Percentiles rank a stretch among this genome's conserved stretches.
These are phyloP conservation scores for Arctopsyche grandis DNA, from an alignment of 1,140 invertebrate species.

Conservation along the genomic window DNA sequence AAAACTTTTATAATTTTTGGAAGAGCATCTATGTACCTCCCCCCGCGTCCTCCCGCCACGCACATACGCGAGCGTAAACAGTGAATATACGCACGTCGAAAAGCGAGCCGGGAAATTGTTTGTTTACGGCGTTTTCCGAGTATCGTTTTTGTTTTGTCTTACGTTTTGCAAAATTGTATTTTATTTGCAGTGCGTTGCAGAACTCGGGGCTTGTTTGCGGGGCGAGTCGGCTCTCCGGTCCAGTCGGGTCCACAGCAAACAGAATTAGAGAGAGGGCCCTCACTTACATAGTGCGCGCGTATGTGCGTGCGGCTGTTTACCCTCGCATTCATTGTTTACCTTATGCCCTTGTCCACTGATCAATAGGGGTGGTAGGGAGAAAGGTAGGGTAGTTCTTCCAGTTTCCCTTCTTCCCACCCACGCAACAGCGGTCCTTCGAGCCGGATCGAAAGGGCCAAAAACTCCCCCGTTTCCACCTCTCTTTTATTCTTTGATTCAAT, in stretches of 20 bases:
- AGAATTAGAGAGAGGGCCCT: slow-evolving; percentile 53
- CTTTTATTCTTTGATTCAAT: slow-evolving; percentile 54
- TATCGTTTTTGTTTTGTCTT: slow-evolving; percentile 37
- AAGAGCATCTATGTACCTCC: too few species aligned
- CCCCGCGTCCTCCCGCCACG: too few species aligned
- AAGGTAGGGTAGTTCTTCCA: slow-evolving; percentile 4
- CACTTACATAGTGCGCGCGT: slow-evolving; percentile 23
- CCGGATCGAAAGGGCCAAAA: slow-evolving; percentile 40
- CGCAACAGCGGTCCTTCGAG: slow-evolving; percentile 35
- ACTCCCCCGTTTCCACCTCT: not conserved
- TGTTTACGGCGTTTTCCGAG: slow-evolving; percentile 27
- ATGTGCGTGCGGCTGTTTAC: slow-evolving; percentile 54
- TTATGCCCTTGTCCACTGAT: slow-evolving; percentile 55
- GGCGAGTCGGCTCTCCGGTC: slow-evolving; percentile 28
- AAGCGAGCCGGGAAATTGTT: slow-evolving; percentile 25
- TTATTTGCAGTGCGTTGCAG: slow-evolving; percentile 55
- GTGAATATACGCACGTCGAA: not conserved
- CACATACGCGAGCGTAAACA: slow-evolving; percentile 3
- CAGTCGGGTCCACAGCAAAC: slow-evolving; percentile 52
- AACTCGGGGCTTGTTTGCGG: slow-evolving; percentile 50
- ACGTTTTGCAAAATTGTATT: slow-evolving; percentile 54
- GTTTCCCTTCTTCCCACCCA: slow-evolving; percentile 46
- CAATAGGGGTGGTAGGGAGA: slow-evolving; percentile 49
- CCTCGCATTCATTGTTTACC: slow-evolving; percentile 55
- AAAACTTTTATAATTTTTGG: too few species aligned